These are phyloP conservation scores for Antechinus flavipes DNA, from an alignment of 2,113 vertebrate species.

Conservation along the genomic window DNA sequence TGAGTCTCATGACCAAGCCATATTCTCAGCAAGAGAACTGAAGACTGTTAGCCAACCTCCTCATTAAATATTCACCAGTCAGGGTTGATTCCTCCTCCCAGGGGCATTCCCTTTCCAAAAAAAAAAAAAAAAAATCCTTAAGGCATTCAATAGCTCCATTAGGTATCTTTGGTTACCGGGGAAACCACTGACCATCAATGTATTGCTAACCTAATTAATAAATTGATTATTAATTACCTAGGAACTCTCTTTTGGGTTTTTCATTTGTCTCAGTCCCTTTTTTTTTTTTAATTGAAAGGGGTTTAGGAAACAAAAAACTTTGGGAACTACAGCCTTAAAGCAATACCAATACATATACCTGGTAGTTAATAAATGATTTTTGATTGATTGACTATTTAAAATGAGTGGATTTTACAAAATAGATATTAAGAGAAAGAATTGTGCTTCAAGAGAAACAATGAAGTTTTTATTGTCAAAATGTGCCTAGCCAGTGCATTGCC, in stretches of 20 bases:
- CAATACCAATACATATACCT: background rate
- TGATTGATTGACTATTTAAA: background rate
- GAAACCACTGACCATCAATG: background rate
- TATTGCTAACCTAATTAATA: background rate
- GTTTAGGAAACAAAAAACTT: background rate
- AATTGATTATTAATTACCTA: background rate
- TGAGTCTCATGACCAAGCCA: background rate
- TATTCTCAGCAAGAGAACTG: background rate
- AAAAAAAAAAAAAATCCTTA: too few species aligned
- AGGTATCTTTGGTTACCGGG: background rate
- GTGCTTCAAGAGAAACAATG: background rate
- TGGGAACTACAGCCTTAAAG: background rate
- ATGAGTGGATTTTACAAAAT: background rate
- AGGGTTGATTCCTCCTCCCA: background rate
- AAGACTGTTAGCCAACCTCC: background rate
- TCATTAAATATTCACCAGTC: background rate
- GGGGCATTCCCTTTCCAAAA: too few species aligned
- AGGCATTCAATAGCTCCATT: background rate
- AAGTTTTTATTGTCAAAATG: background rate
- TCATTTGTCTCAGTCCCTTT: background rate
- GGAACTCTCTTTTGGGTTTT: background rate
- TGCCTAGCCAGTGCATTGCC: background rate
- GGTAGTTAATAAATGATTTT: background rate
- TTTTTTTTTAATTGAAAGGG: background rate
- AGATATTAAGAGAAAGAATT: background rate